Base-by-base conservation (phyloP, 2,113 vertebrate genomes). In the Protomyctophum bolini region DNA sequence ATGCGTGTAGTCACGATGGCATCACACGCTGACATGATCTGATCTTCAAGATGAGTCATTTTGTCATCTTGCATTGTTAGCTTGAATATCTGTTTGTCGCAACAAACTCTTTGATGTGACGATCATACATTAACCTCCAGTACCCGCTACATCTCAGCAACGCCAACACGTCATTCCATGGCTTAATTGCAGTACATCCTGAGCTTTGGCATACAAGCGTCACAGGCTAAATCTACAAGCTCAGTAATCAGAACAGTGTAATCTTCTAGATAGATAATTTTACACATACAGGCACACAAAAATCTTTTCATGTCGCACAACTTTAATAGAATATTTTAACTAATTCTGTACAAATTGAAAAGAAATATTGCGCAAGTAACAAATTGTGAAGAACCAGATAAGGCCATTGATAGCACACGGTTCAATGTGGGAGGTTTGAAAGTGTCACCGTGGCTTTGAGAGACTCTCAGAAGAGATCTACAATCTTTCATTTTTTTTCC, bases 261-360 rank as follows among this genome's bases (percentile, higher is more conserved):
- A 2, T 21, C 21, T 21, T 21, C 21, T 21, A 21, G 21, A 21
- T 21, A n/a, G n/a, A n/a, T 21, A 21, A 21, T 21, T 21, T 21
- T 1, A 21, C 21, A 21, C 9, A 4, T 11, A 12, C 49, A 28
- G 15, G 41, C 55, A 73, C 12, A 65, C 4, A 41, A 41, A 28
- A 70, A 12, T 14, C n/a, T 68, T 60, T 85, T 88, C 81, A 91
- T 89, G 92, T 95, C 90, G 91, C 95, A 96, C 95, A 96, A 95
- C 87, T 95, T 98, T 99, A 98, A 97, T 98, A 98, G 95, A 98
- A 96, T 96, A 95, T 94, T 91, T 94, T 95, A 95, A 95, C 95
- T 95, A 95, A 95, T 93, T 96, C 94, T 97, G 95, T 98, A 97
- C 96, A 98, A 97, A 97, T 94, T 92, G 93, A 95, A 96, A 97